phyloP scores from a whole-genome alignment of 1,140 invertebrate species.

The Pseudomyrmex dendroicus region DNA sequence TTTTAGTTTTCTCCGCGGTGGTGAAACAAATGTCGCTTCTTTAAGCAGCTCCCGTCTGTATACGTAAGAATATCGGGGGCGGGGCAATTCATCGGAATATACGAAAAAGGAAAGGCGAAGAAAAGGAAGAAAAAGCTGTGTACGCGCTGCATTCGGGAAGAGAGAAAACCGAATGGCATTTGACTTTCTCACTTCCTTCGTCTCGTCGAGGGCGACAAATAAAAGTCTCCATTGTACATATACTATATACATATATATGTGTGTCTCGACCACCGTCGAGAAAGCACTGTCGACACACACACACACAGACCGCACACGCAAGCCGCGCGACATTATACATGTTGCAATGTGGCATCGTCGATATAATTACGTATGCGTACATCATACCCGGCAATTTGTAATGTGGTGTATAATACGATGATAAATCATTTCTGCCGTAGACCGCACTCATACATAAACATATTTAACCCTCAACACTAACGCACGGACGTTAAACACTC shows the following conservation, averaged over 20 bases:
- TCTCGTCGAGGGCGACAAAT: background rate
- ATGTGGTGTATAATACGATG: slow-evolving; percentile 73
- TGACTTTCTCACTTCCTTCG: background rate
- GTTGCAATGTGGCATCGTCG: slow-evolving; percentile 63
- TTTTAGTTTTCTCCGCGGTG: slow-evolving; percentile 14
- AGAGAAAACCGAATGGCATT: background rate
- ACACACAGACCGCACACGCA: no score
- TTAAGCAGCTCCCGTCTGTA: slow-evolving; percentile 22
- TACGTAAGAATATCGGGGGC: slow-evolving; percentile 11
- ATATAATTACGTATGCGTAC: slow-evolving; percentile 72
- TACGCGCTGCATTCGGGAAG: background rate
- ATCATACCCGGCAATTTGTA: slow-evolving; percentile 71
- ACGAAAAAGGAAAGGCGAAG: background rate
- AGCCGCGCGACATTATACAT: slow-evolving; percentile 57
- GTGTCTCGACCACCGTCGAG: slow-evolving; percentile 22
- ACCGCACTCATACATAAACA: slow-evolving; percentile 71
- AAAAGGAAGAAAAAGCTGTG: background rate
- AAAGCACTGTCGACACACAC: slow-evolving; percentile 40
- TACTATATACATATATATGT: no score
- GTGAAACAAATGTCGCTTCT: slow-evolving; percentile 49
- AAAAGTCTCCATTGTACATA: slow-evolving; percentile 7
- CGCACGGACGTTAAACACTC: slow-evolving; percentile 71
- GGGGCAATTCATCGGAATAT: background rate
- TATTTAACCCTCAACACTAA: slow-evolving; percentile 65
- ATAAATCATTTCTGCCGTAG: slow-evolving; percentile 68